A percentile compares a stretch with the other conserved stretches of the same genome.
Evolutionary conservation across 2,113 vertebrate genomes (phyloP).

Genomic region (Poeciliopsis prolifica): DNA sequence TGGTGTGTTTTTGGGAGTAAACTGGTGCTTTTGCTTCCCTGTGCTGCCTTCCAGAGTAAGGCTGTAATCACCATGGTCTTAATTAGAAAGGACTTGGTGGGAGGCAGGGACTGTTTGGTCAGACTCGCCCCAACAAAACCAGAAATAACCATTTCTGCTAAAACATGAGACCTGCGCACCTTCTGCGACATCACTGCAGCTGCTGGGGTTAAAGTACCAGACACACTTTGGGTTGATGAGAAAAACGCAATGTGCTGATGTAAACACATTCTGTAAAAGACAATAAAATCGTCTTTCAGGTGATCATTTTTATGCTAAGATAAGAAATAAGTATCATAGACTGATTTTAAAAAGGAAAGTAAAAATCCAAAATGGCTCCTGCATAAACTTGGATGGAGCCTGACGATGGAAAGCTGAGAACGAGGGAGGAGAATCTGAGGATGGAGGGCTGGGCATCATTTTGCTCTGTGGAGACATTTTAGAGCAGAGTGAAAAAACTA

Average conservation of each 20-base stretch:
- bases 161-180: constrained; percentile 40
- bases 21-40: constrained; percentile 42
- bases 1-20: constrained; percentile 61
- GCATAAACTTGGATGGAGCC: background rate
- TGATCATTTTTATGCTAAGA: background rate
- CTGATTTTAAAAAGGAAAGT: background rate
- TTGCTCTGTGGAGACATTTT: constrained; percentile 42
- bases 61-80: constrained; percentile 71
- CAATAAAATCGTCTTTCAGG: background rate
- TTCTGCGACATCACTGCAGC: constrained; percentile 16
- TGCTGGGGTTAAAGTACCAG: background rate
- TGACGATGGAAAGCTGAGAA: constrained; percentile 28
- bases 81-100: constrained; percentile 74
- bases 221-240: background rate
- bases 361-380: constrained; percentile 1
- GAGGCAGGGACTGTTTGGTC: constrained; percentile 55
- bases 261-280: background rate
- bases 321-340: background rate
- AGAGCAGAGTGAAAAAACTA: constrained; percentile 31
- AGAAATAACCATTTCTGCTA: constrained; percentile 65
- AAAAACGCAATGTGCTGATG: background rate
- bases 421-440: constrained; percentile 68
- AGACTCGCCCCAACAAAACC: constrained; percentile 72
- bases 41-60: constrained; percentile 36
- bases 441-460: constrained; percentile 63